Percentiles rank a stretch among this genome's conserved stretches.
Conservation (phyloP, 2,888 invertebrate species). For the Rotaria socialis region DNA sequence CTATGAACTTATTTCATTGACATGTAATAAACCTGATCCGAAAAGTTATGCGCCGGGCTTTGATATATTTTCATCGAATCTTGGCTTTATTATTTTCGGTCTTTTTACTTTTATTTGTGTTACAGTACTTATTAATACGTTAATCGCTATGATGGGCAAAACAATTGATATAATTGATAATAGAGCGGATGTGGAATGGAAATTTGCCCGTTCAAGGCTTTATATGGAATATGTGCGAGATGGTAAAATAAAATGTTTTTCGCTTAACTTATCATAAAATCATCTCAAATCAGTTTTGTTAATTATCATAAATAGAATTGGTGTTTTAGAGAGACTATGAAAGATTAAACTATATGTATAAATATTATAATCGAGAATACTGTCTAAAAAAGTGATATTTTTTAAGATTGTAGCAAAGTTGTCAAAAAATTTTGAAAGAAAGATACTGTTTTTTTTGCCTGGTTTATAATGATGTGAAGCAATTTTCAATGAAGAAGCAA, state of each 20-base stretch:
- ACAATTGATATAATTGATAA: constrained; percentile 63
- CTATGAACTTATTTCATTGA: background rate
- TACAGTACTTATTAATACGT: constrained; percentile 66
- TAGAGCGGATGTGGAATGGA: constrained; percentile 58
- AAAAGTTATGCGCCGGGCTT: constrained; percentile 53
- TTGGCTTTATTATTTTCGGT: constrained; percentile 61
- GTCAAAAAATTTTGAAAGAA: too few relatives aligned
- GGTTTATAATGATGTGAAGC: too few relatives aligned
- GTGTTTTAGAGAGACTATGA: too few relatives aligned
- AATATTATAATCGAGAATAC: too few relatives aligned
- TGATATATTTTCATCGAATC: constrained; percentile 49
- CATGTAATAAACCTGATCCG: constrained; percentile 49
- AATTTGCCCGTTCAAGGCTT: constrained; percentile 56
- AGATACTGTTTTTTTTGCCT: too few relatives aligned
- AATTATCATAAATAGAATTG: too few relatives aligned
- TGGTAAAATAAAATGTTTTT: constrained; percentile 50
- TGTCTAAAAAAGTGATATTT: too few relatives aligned
- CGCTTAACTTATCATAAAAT: too few relatives aligned
- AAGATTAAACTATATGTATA: too few relatives aligned
- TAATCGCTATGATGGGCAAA: constrained; percentile 69
- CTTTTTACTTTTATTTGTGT: constrained; percentile 61
- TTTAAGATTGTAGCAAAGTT: too few relatives aligned
- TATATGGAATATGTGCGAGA: constrained; percentile 61
- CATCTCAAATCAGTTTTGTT: too few relatives aligned
- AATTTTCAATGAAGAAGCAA: too few relatives aligned